Conservation (phyloP, 1,140 invertebrate species). For the Papilio polyxenes region DNA sequence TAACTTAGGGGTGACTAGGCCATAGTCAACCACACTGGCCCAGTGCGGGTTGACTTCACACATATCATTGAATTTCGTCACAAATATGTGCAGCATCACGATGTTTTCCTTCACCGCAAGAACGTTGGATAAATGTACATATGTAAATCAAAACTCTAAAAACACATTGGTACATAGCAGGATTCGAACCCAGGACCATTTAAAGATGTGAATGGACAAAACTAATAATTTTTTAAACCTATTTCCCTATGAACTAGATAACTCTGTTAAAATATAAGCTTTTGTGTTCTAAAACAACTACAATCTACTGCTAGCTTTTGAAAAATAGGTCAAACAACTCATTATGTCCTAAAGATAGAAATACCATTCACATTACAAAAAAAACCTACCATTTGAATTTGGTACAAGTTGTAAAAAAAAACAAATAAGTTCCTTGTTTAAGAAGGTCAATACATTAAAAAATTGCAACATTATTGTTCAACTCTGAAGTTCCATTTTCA, state of each 20-base stretch:
- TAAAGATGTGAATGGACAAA: not conserved
- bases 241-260: not conserved
- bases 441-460: not conserved
- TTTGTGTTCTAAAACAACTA: not conserved
- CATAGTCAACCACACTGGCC: too few species aligned
- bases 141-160: too few species aligned
- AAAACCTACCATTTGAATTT: conserved; percentile 35
- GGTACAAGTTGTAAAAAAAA: not conserved
- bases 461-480: too few species aligned
- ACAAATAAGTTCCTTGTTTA: not conserved
- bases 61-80: too few species aligned
- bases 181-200: too few species aligned
- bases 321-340: conserved; percentile 37
- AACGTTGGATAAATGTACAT: too few species aligned
- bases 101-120: too few species aligned
- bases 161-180: too few species aligned
- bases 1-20: too few species aligned
- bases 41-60: too few species aligned
- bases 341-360: conserved; percentile 33
- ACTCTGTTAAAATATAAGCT: not conserved
- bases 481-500: too few species aligned
- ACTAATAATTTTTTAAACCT: not conserved
- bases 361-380: not conserved
- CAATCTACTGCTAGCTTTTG: not conserved
- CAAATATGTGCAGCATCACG: too few species aligned